These are phyloP conservation scores for Cryptosula pallasiana DNA, from an alignment of 2,888 invertebrate genomes.

Conservation along the genomic window DNA sequence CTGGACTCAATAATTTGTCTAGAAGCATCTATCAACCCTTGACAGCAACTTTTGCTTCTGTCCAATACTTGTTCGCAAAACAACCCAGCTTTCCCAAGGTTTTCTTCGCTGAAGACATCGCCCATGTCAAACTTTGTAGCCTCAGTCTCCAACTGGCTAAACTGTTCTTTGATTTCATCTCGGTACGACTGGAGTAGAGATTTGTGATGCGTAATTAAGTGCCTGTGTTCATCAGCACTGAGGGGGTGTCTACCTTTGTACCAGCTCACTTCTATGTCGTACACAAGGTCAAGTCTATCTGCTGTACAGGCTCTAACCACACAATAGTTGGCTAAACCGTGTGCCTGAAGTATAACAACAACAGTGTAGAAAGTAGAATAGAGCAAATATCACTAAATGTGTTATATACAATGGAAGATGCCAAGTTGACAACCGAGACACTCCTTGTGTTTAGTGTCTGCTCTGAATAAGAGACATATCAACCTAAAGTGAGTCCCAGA, in stretches of 20 bases:
- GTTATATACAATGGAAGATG: too few species aligned
- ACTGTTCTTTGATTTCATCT: neutral
- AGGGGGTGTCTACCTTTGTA: slow-evolving; percentile 3
- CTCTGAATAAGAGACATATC: too few species aligned
- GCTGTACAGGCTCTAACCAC: neutral
- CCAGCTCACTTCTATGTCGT: slow-evolving; percentile 7
- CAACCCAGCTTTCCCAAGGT: neutral
- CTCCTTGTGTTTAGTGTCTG: too few species aligned
- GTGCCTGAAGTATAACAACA: too few species aligned
- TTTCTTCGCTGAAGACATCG: neutral
- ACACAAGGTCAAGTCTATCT: neutral
- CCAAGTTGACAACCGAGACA: too few species aligned
- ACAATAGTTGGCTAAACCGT: neutral
- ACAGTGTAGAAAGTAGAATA: too few species aligned
- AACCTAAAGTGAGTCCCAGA: too few species aligned
- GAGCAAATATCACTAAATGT: too few species aligned
- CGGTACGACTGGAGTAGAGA: neutral
- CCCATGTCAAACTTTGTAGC: neutral
- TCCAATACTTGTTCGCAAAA: neutral
- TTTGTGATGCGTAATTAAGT: neutral
- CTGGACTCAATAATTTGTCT: neutral
- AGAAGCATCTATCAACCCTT: neutral
- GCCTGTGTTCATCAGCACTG: neutral
- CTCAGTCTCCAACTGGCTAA: neutral
- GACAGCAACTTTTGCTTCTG: neutral